Evolutionary conservation across 1,140 invertebrate genomes (phyloP), one percentile per base, ranked within the genome.

Genomic region (Acromyrmex charruanus): DNA sequence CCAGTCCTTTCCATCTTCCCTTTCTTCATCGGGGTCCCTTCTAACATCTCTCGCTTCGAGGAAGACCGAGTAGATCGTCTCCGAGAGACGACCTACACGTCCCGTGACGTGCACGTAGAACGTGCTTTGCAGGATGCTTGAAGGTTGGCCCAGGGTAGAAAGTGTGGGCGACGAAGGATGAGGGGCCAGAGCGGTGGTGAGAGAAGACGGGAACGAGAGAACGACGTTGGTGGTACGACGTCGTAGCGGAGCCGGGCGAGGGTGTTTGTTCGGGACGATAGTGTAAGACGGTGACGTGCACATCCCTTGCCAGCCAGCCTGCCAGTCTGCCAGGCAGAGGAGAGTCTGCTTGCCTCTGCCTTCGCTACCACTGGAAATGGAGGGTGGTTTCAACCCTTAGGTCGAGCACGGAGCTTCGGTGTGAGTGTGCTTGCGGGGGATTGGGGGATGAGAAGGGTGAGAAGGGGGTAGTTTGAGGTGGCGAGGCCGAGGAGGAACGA

Each of bases 251-350:
- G 81, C 87, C 84, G 89, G 66, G 91, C 71, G 88, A 92, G 93
- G 94, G 93, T 94, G 94, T 95, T 95, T 95, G 94, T 94, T 95
- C 94, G 94, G 92, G 92, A 94, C 93, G 94, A 95, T 95, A 94
- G 94, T 91, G 93, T 94, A 95, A 95, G 94, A 94, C 94, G 94
- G 94, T 95, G 94, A 95, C 94, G 94, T 94, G 93, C 93, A 94
- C 92, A 91, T 93, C 94, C 93, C 94, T 92, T 91, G 91, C 92
- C 90, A 91, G 89, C 88, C 87, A 79, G 87, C 86, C 85, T 89
- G 81, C 85, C 86, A 81, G 88, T 85, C 87, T 90, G 88, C 89
- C 89, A 92, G 90, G 91, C 91, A 87, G 88, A 86, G 58, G 90
- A 80, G 85, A 79, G 87, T 92, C 90, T 93, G 92, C 88, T 88